These are phyloP conservation scores for Spinus olivaceus DNA, from an alignment of 2,797 vertebrate species.

Conservation along the genomic window DNA sequence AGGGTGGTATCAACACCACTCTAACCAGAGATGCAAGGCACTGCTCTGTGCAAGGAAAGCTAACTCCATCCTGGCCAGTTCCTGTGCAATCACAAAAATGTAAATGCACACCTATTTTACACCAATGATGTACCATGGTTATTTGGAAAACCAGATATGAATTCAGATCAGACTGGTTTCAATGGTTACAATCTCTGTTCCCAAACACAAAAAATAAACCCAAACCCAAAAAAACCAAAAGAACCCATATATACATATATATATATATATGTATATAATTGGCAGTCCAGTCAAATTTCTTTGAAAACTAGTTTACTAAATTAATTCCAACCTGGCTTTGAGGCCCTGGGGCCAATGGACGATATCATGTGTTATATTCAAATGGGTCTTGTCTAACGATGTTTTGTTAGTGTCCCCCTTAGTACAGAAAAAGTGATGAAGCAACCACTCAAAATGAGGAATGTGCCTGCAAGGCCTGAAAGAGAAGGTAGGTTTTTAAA, in stretches of 20 bases:
- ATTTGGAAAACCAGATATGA: slow-evolving; percentile 11
- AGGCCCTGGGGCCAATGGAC: neutral
- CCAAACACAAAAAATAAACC: neutral
- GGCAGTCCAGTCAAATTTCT: slow-evolving; percentile 39
- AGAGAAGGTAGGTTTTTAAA: neutral
- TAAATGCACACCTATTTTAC: neutral
- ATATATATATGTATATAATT: neutral
- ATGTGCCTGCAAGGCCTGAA: neutral
- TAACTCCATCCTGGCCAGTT: neutral
- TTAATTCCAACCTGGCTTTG: neutral
- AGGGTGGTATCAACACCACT: neutral
- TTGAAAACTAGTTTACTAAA: neutral
- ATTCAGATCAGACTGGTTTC: slow-evolving; percentile 35
- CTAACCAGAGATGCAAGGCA: neutral
- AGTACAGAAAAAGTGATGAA: neutral
- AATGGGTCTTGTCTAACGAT: neutral
- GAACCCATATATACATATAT: neutral
- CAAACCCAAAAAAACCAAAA: neutral
- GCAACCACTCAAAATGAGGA: neutral
- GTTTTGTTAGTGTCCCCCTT: neutral
- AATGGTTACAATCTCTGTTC: slow-evolving; percentile 26
- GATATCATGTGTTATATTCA: neutral
- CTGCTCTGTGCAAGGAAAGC: neutral
- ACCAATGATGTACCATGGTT: neutral
- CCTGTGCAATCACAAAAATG: neutral